Base-by-base conservation (phyloP, 1,140 invertebrate species). In the Hesperophylax magnus region DNA sequence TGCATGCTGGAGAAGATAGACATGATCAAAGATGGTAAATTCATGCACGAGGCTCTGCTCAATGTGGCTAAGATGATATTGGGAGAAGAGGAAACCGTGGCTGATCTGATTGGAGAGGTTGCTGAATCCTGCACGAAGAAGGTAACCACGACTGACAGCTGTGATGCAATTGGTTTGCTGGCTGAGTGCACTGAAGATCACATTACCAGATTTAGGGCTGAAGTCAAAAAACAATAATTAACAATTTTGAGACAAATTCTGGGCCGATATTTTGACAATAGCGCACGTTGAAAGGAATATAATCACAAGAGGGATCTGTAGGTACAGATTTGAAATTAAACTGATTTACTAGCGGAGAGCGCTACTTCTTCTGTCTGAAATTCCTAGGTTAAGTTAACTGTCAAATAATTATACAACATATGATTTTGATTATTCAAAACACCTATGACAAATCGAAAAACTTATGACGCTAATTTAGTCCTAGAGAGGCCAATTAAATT, bases 1-100 rank as follows among this genome's bases (percentile, higher is more conserved):
- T 84, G 83, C 69, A 84, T 84, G 83, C 58, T 82, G 74, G 80
- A 82, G 27, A 84, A 82, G 52, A 78, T 80, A 60, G 80, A 78
- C 1, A 17, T 80, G 24, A 11, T 84, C 7, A 56, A 27, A 47
- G 65, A 82, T 31, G 83, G 83, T 2, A 75, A 74, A 24, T 80
- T 72, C 24, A 47, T 65, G 18, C 34, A 56, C 9, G 80, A 80
- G 18, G 17, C 56, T 2, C 15, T 60, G 8, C 15, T 18, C 15
- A 60, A 17, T 3, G 80, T 69, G 3, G 75, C 78, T 17, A 58
- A 72, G 7, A 47, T n/a, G 17, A 58, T 84, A 5, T 56, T 84
- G 2, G 83, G 83, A 18, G 61, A 77, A 17, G 83, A 78, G 34
- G 78, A 81, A 8, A n/a, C 53, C 22, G 3, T 82, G 0, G 83